Percentiles rank a stretch among this genome's conserved stretches.
These are phyloP conservation scores for Ispidina picta DNA, from an alignment of 2,797 vertebrate genomes.

Conservation along the genomic window DNA sequence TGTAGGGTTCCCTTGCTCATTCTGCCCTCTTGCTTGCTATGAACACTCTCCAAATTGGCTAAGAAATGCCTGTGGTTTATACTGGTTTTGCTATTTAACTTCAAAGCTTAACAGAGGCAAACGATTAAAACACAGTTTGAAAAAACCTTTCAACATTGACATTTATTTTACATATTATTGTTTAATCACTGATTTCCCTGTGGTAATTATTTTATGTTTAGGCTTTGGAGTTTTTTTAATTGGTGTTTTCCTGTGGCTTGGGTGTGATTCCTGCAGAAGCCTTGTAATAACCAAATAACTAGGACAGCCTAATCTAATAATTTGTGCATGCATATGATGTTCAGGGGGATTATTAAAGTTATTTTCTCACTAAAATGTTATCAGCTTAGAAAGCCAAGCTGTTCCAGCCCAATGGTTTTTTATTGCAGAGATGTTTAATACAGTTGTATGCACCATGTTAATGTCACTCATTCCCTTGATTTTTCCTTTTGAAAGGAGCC, in stretches of 20 bases:
- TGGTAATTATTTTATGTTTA: conserved; percentile 60
- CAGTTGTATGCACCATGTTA: not conserved
- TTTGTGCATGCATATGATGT: conserved; percentile 57
- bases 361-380: conserved; percentile 58
- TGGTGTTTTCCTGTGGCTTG: conserved; percentile 45
- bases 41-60: conserved; percentile 9
- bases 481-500: not conserved
- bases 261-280: conserved; percentile 62
- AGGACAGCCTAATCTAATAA: conserved; percentile 66
- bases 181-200: conserved; percentile 63
- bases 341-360: conserved; percentile 54
- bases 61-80: conserved; percentile 32
- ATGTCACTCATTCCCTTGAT: not conserved
- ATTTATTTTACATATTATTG: conserved; percentile 69
- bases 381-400: conserved; percentile 37
- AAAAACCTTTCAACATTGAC: conserved; percentile 43
- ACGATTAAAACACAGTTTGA: conserved; percentile 61
- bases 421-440: conserved; percentile 28
- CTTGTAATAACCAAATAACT: conserved; percentile 61
- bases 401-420: not conserved
- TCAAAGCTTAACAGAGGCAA: conserved; percentile 59
- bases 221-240: conserved; percentile 45
- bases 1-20: not conserved
- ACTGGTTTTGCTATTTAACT: conserved; percentile 50
- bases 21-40: not conserved